A percentile compares a stretch with the other conserved stretches of the same genome.
Conservation (phyloP, 2,113 vertebrate species). For the Anolis carolinensis region DNA sequence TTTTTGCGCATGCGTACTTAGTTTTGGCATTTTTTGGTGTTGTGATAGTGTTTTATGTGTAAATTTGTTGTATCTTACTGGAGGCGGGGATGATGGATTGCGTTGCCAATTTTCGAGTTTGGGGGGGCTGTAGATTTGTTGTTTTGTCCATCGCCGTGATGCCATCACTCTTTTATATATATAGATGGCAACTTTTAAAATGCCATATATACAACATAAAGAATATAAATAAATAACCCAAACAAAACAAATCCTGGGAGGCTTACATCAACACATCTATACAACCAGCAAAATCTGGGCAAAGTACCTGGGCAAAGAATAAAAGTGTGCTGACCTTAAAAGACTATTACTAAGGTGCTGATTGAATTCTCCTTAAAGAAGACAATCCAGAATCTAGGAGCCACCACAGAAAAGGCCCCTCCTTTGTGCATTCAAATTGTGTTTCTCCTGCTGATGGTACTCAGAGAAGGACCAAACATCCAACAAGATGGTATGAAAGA, state of each 20-base stretch:
- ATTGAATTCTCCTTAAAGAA: background rate
- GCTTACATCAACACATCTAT: no score
- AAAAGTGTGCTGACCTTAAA: background rate
- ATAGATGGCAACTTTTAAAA: no score
- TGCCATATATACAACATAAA: background rate
- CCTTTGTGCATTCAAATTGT: background rate
- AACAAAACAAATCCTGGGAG: no score
- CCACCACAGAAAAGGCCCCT: background rate
- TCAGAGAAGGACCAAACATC: background rate
- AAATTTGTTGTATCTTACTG: no score
- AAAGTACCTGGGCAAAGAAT: background rate
- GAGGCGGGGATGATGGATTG: no score
- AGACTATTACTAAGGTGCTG: background rate
- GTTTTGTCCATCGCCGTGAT: no score
- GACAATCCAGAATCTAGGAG: background rate
- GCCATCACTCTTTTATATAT: no score
- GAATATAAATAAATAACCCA: background rate
- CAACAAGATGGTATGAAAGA: background rate
- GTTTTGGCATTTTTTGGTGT: no score
- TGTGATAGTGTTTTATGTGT: no score
- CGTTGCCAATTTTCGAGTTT: no score
- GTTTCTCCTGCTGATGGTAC: background rate
- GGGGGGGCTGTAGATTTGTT: no score
- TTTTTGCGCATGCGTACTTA: no score
- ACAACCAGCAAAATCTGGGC: background rate